A percentile compares a stretch with the other conserved stretches of the same genome.
These are phyloP conservation scores for Enteromius fasciolatus DNA, from an alignment of 2,797 vertebrate genomes.

Conservation along the genomic window DNA sequence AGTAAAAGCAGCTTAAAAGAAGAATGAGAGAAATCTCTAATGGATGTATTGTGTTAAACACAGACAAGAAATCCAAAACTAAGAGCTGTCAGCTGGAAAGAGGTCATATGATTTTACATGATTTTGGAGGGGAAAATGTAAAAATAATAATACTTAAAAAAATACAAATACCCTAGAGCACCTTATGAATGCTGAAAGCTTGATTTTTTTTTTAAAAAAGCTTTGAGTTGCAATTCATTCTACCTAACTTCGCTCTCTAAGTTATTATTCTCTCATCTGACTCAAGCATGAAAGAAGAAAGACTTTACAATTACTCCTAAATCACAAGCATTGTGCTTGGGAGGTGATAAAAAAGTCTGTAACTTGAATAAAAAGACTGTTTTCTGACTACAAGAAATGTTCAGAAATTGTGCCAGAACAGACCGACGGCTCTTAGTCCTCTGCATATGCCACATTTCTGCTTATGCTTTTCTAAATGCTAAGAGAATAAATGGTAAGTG, in stretches of 20 bases:
- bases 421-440: not conserved
- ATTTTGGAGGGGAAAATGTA: not conserved
- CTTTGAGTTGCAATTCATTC: not conserved
- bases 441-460: not conserved
- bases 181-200: not conserved
- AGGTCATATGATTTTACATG: not conserved
- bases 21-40: constrained; percentile 25
- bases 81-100: constrained; percentile 3
- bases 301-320: not conserved
- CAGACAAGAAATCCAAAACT: constrained; percentile 1
- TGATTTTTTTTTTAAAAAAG: not conserved
- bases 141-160: no score
- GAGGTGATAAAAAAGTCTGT: not conserved
- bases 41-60: constrained; percentile 30
- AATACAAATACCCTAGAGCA: not conserved
- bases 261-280: not conserved
- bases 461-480: not conserved
- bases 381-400: not conserved
- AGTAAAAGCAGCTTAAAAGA: not conserved
- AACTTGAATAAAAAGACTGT: not conserved
- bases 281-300: not conserved
- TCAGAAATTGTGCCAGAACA: constrained; percentile 2
- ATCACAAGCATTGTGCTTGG: not conserved
- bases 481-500: not conserved
- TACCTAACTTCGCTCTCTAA: not conserved